Base-by-base conservation (phyloP, 2,113 vertebrate species). In the Tenebrosternarchus preto region DNA sequence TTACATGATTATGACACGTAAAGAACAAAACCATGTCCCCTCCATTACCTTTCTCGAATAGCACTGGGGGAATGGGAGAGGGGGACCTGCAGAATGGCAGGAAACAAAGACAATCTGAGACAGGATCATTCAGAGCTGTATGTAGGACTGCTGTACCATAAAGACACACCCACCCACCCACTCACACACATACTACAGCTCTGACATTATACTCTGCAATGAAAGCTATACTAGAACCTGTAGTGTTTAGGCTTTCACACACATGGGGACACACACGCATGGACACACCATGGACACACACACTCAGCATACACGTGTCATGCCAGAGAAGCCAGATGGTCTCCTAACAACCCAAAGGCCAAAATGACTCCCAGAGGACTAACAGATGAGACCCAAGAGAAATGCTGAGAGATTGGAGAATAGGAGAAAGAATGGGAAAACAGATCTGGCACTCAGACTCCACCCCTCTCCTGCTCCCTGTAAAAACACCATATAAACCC, bases 311-410 rank as follows among this genome's bases (percentile, higher is more conserved):
- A 79, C 88, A 90, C 79, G 88, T 89, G 91, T 90, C 87, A 88
- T 83, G 53, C 78, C 82, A 88, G 78, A 82, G 12, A 78, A 80
- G 86, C 88, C 92, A 93, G 91, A 92, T 93, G 90, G 91, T 82
- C 80, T 16, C 70, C 83, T 80, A 78, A 83, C 83, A 83, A 88
- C 89, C 87, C 84, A 43, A 77, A 81, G 72, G 80, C 80, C 57
- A 76, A 66, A 77, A 81, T 27, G 73, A 74, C 84, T 89, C 86
- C 83, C 82, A 63, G 36, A 75, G 59, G 77, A 79, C 67, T 67
- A 25, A 73, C 2, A 76, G 66, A 79, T 64, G 71, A 27, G 53
- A 80, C 82, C 75, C 59, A 33, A 78, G 27, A 31, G 57, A 76
- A 15, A 80, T 55, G 74, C 36, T 25, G 16, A 11, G 12, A 76